Percentiles rank a stretch among this genome's conserved stretches.
Evolutionary conservation across 2,888 invertebrate species (phyloP).

Genomic region (Cephus sareptanus): DNA sequence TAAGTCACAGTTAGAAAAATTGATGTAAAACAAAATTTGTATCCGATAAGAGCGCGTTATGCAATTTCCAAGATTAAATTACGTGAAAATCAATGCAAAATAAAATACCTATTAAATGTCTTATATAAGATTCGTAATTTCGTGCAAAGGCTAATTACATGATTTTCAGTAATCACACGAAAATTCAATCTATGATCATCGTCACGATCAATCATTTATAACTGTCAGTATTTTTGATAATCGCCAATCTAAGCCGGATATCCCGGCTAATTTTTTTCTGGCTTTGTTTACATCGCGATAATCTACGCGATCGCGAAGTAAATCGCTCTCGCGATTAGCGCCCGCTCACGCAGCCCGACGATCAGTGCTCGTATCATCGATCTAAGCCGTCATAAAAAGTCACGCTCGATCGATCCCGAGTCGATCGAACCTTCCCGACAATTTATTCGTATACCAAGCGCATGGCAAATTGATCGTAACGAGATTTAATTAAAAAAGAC

Average conservation of each 20-base stretch:
- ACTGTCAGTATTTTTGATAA: not conserved
- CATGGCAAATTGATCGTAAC: conserved; percentile 42
- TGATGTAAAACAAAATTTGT: not conserved
- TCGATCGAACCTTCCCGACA: not conserved
- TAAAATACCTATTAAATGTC: not conserved
- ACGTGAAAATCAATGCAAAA: not conserved
- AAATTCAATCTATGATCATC: not conserved
- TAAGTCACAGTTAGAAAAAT: not conserved
- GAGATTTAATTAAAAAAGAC: conserved; percentile 48
- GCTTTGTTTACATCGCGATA: not conserved
- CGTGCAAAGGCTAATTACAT: not conserved
- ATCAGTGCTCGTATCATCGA: conserved; percentile 3
- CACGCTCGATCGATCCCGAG: not conserved
- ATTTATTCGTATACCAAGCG: conserved; percentile 33
- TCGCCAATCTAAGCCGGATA: not conserved
- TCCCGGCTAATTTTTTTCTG: not conserved
- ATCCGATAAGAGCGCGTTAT: not conserved
- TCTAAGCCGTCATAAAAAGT: not conserved
- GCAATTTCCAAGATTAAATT: not conserved
- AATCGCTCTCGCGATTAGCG: not conserved
- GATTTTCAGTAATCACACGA: not conserved
- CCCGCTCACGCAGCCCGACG: not conserved
- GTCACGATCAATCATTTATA: not conserved
- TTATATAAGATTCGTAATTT: not conserved
- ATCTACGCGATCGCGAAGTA: not conserved